Base-by-base conservation (phyloP, 2,888 invertebrate species). In the Peribatodes rhomboidaria region DNA sequence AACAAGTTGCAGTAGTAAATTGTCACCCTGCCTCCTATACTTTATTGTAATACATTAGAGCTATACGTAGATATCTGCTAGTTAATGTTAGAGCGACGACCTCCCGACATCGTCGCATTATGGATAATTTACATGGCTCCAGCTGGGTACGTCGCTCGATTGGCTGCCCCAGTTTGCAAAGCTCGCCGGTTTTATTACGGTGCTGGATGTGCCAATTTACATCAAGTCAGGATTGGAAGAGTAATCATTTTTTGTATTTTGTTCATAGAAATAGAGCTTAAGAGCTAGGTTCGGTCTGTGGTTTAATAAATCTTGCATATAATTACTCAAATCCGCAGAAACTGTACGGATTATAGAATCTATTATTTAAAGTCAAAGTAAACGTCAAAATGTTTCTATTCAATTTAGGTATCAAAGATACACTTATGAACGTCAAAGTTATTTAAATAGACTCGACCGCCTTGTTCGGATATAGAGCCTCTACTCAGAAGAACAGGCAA, bases 11-110 rank as follows among this genome's bases (percentile, higher is more conserved):
- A 44, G 53, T 46, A 37, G 54, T n/a, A 27, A 20, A 27, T 39
- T 18, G n/a, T 10, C 16, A 14, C 14, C 7, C 7, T 31, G 33
- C 41, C 47, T 31, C 49, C 22, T n/a, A 22, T 10, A 18, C 33
- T 55, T 10, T 39, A 27, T 33, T 77, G 78, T 76, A 64, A 56
- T 65, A 53, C 49, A 46, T 69, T 77, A 74, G 72, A 73, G 70
- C 72, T 78, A 78, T 76, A 47, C 44, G 46, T 42, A 49, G 39
- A 47, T 65, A 63, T 44, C 37, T 39, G 20, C 47, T 63, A 63
- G 53, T 44, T 60, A 60, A 65, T 67, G 64, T 59, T 65, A 69
- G 69, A 52, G 59, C 69, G 67, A 57, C 60, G 69, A 71, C 65
- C 67, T 63, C 62, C 18, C 49, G 41, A 55, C 59, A 55, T 47